Percentiles rank a stretch among this genome's conserved stretches.
These are phyloP conservation scores for Nettapus auritus DNA, from an alignment of 2,113 vertebrate genomes.

Conservation along the genomic window DNA sequence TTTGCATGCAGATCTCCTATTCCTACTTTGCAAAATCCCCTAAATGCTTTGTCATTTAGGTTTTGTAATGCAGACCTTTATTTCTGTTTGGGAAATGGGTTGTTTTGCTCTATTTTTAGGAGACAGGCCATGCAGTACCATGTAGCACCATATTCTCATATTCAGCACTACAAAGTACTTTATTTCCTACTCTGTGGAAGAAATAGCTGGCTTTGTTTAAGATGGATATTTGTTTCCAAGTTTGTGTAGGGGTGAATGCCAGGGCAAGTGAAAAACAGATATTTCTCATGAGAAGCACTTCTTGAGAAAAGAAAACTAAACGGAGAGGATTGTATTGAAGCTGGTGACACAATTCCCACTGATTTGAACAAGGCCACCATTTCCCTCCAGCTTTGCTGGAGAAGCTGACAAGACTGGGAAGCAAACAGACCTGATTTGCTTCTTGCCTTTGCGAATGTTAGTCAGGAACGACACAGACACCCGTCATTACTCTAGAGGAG, in stretches of 20 bases:
- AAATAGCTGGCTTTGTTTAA: background rate
- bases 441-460: background rate
- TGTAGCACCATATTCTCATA: background rate
- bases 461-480: background rate
- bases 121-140: background rate
- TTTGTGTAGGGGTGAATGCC: rapidly evolving
- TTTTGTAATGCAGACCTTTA: background rate
- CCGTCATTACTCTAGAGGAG: background rate
- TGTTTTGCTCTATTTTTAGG: background rate
- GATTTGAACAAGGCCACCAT: background rate
- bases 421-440: background rate
- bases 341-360: background rate
- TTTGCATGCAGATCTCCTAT: background rate
- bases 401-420: background rate
- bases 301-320: background rate
- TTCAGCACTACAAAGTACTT: background rate
- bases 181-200: background rate
- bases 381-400: background rate
- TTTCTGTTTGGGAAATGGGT: background rate
- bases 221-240: background rate
- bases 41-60: background rate
- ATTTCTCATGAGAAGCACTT: background rate
- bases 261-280: background rate
- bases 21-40: background rate
- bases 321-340: background rate